These are phyloP conservation scores for Alfaro cultratus DNA, from an alignment of 2,797 vertebrate genomes.

Conservation along the genomic window DNA sequence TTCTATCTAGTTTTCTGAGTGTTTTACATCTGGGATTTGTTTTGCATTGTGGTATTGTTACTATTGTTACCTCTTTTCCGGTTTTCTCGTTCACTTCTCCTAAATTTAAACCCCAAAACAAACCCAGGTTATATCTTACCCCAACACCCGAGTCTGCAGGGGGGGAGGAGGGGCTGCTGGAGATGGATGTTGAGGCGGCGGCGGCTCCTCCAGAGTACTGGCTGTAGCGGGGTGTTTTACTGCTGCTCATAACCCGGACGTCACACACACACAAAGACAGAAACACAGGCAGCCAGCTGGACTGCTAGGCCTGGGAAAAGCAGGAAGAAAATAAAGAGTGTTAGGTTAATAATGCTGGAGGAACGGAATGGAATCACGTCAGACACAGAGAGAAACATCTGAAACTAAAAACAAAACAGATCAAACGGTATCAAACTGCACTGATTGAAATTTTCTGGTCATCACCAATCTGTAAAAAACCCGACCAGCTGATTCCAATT, in stretches of 20 bases:
- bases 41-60: not conserved
- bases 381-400: not conserved
- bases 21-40: not conserved
- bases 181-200: conserved; percentile 49
- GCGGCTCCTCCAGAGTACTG: conserved; percentile 79
- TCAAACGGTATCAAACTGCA: not conserved
- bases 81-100: not conserved
- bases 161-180: conserved; percentile 63
- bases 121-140: conserved; percentile 74
- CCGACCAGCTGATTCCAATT: too few relatives aligned
- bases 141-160: conserved; percentile 74
- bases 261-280: conserved; percentile 40
- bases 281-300: conserved; percentile 44
- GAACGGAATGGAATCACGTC: not conserved
- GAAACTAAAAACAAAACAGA: not conserved
- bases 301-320: conserved; percentile 71
- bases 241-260: conserved; percentile 85
- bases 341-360: not conserved
- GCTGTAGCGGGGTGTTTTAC: conserved; percentile 80
- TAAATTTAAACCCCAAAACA: not conserved
- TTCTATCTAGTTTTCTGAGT: not conserved
- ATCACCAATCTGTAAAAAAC: too few relatives aligned
- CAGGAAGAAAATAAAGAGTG: not conserved
- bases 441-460: too few relatives aligned
- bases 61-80: not conserved